These are phyloP conservation scores for Chroicocephalus ridibundus DNA, from an alignment of 2,113 vertebrate genomes.

Conservation along the genomic window DNA sequence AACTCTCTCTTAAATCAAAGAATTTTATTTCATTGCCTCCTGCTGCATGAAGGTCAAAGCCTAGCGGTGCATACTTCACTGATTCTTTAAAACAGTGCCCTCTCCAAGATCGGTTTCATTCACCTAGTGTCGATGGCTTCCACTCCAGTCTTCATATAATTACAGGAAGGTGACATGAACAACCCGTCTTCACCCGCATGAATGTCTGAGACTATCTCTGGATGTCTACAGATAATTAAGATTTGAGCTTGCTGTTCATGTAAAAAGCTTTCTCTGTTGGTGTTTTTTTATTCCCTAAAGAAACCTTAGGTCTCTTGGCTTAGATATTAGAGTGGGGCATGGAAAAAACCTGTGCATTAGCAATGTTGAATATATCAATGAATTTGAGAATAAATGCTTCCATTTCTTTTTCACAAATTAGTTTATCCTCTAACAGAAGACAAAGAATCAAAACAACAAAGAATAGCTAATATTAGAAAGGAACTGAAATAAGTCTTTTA, in stretches of 20 bases:
- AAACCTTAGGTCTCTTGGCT: neutral
- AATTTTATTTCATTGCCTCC: constrained; percentile 48
- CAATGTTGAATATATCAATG: neutral
- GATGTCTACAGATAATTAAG: constrained; percentile 24
- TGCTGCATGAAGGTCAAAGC: constrained; percentile 61
- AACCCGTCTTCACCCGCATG: neutral
- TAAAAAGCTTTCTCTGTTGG: neutral
- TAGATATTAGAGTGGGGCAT: neutral
- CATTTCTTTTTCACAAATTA: neutral
- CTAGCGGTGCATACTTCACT: constrained; percentile 41
- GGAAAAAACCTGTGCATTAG: neutral
- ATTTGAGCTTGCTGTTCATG: neutral
- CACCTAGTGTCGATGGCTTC: constrained; percentile 33
- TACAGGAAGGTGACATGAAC: constrained; percentile 51
- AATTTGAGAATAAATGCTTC: neutral
- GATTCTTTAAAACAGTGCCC: constrained; percentile 30
- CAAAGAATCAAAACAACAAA: neutral
- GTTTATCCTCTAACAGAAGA: neutral
- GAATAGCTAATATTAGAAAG: neutral
- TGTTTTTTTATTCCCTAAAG: neutral
- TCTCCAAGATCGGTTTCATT: constrained; percentile 30
- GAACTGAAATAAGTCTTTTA: neutral
- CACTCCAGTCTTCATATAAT: constrained; percentile 34
- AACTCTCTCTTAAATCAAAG: constrained; percentile 45
- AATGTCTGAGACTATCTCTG: neutral